Evolutionary conservation across 2,797 vertebrate genomes (phyloP).

Genomic region (Notolabrus celidotus): DNA sequence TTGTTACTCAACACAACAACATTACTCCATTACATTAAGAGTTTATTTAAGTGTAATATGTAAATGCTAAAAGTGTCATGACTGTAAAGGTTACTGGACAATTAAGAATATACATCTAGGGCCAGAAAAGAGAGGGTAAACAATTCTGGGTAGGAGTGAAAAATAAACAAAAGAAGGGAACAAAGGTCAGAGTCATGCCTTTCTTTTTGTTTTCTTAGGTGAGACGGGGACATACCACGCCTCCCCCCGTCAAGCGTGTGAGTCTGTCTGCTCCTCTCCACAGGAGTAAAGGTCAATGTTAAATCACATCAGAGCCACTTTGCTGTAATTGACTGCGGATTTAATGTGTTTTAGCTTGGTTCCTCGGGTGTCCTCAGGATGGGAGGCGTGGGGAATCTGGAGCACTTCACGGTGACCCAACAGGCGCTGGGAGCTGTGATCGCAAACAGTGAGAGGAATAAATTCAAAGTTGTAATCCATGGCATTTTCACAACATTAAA

Average conservation of each 20-base stretch:
- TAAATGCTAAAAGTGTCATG: not conserved
- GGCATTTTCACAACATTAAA: not conserved
- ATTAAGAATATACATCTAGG: not conserved
- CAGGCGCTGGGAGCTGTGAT: not conserved
- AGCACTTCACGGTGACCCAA: conserved; percentile 4
- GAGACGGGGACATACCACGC: not conserved
- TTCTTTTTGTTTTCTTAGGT: conserved; percentile 7
- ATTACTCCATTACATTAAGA: not conserved
- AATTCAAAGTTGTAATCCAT: not conserved
- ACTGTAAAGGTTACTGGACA: not conserved
- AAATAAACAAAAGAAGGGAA: not conserved
- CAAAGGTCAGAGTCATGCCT: conserved; percentile 14
- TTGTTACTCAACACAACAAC: conserved; percentile 3
- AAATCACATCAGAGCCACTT: conserved; percentile 47
- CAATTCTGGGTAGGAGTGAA: too few species aligned
- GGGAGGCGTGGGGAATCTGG: not conserved
- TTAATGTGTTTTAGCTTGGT: conserved; percentile 28
- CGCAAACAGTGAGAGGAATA: conserved; percentile 5
- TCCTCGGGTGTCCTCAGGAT: not conserved
- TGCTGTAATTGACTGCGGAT: conserved; percentile 30
- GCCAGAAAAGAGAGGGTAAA: not conserved
- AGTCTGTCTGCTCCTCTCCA: conserved; percentile 23
- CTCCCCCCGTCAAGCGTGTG: not conserved
- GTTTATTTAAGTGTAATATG: not conserved
- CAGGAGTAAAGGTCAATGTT: conserved; percentile 30